Conservation (phyloP, 2,113 vertebrate species). For the Kryptolebias marmoratus region DNA sequence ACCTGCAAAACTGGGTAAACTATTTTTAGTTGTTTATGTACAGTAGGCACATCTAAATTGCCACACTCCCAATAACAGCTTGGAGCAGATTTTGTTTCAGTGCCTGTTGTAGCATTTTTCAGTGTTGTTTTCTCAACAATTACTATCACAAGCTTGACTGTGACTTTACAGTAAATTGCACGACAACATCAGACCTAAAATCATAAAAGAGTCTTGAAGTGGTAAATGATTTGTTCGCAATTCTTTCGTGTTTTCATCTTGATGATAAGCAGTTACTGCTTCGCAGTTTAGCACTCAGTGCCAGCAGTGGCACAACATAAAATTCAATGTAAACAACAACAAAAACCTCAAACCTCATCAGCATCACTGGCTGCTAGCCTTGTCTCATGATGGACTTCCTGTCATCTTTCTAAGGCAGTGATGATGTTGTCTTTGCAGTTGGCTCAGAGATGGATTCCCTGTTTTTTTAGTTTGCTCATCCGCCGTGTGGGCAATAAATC, state of each 20-base stretch:
- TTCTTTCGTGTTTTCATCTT: not conserved
- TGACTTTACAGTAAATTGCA: not conserved
- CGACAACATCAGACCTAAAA: not conserved
- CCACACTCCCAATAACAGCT: too few species aligned
- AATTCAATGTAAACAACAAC: constrained; percentile 5
- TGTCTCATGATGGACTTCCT: constrained; percentile 41
- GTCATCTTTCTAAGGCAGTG: constrained; percentile 34
- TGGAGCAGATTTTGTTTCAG: too few species aligned
- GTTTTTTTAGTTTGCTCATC: constrained; percentile 15
- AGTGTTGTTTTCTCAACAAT: too few species aligned
- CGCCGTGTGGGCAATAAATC: constrained; percentile 32
- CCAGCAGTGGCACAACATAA: constrained; percentile 1
- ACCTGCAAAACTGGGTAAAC: not conserved
- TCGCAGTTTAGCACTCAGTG: not conserved
- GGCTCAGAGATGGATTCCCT: constrained; percentile 33
- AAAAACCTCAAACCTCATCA: constrained; percentile 52
- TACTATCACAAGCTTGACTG: too few species aligned
- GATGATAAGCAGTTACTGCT: constrained; percentile 7
- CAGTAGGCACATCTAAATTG: too few species aligned
- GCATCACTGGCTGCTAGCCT: constrained; percentile 39
- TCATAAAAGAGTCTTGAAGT: not conserved
- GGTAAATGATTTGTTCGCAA: not conserved
- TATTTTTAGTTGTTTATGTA: not conserved
- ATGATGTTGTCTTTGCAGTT: constrained; percentile 42
- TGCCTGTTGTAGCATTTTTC: too few species aligned